A percentile compares a stretch with the other conserved stretches of the same genome.
These are phyloP conservation scores for Plutomurus gul DNA, from an alignment of 1,140 invertebrate species.

Conservation along the genomic window DNA sequence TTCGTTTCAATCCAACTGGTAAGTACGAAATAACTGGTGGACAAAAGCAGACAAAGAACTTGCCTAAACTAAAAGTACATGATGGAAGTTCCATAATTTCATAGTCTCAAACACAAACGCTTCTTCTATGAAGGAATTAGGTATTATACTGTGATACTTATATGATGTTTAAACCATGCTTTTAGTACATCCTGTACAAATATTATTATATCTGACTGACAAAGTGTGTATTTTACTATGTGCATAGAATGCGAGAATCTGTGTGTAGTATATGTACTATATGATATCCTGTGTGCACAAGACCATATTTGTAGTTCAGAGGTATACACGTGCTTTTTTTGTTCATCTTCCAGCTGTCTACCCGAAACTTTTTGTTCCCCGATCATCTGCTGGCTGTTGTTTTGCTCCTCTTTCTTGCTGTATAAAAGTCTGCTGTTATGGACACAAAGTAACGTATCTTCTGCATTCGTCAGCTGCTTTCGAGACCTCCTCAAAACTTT, in stretches of 20 bases:
- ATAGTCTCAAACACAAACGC: no score
- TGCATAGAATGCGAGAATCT: not conserved
- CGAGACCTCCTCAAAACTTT: not conserved
- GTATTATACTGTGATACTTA: no score
- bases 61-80: no score
- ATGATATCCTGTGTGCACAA: not conserved
- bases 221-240: no score
- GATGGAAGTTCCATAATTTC: no score
- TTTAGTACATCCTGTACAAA: no score
- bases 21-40: no score
- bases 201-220: no score
- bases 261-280: not conserved
- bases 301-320: not conserved
- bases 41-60: no score
- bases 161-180: no score
- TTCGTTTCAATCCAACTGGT: no score
- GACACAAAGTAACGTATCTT: not conserved
- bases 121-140: no score
- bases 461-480: not conserved
- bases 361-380: not conserved
- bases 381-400: slow-evolving; percentile 8
- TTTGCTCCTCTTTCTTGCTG: not conserved
- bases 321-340: slow-evolving; percentile 27
- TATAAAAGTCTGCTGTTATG: not conserved
- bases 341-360: slow-evolving; percentile 18